Conservation (phyloP, 1,140 invertebrate species). For the Formica exsecta region DNA sequence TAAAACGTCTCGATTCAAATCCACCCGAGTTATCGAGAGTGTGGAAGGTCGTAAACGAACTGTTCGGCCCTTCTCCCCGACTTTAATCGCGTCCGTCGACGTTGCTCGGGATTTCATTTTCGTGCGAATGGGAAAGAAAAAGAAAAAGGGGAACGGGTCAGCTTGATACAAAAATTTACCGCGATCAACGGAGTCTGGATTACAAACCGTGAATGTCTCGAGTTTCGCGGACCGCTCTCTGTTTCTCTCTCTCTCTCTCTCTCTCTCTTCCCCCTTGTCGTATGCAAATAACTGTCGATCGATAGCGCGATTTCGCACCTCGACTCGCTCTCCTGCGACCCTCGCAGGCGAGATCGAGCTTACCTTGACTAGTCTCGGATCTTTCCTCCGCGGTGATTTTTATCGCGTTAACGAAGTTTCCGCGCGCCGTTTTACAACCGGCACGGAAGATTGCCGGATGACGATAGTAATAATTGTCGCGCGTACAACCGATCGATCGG, state of each 20-base stretch:
- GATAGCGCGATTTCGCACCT: conserved; percentile 60
- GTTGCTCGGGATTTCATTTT: conserved; percentile 56
- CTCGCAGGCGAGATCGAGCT: neutral
- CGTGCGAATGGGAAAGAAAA: conserved; percentile 57
- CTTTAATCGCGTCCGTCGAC: conserved; percentile 56
- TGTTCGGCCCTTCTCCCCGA: conserved; percentile 53
- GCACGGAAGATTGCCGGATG: conserved; percentile 56
- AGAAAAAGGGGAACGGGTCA: conserved; percentile 40
- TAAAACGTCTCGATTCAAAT: conserved; percentile 57
- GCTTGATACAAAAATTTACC: conserved; percentile 52
- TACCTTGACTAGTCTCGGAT: conserved; percentile 24
- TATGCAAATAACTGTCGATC: conserved; percentile 71
- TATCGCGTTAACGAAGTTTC: conserved; percentile 68
- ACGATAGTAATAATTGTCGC: conserved; percentile 73
- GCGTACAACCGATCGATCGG: conserved; percentile 63
- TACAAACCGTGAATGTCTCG: conserved; percentile 40
- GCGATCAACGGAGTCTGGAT: conserved; percentile 25
- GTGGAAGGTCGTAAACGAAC: conserved; percentile 53
- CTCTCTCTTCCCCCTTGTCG: conserved; percentile 33
- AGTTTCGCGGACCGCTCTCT: neutral
- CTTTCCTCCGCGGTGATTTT: conserved; percentile 48
- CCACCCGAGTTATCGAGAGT: conserved; percentile 29
- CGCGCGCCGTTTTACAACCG: conserved; percentile 55
- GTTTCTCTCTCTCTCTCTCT: neutral
- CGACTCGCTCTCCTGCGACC: neutral